Evolutionary conservation across 2,888 invertebrate species (phyloP), one percentile per base, ranked within the genome.

Genomic region (Caenorhabditis macrosperma): DNA sequence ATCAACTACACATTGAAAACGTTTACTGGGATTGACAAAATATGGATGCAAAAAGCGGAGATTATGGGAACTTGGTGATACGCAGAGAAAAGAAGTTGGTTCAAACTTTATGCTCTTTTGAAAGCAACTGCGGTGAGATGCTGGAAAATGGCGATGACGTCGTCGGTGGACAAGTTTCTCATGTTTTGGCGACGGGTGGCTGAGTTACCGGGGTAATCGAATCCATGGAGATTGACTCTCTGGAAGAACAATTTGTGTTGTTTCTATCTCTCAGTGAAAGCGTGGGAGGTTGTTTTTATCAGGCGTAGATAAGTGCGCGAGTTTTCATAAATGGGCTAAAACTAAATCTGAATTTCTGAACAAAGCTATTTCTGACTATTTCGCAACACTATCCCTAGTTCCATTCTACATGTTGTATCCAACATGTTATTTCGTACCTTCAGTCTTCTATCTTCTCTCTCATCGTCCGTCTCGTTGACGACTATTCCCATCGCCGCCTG

Each of bases 61-160:
- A 38, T 38, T 38, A 5, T 38, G 38, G 15, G 12, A 5, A 38
- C 3, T 12, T 9, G 3, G 3, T 10, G 15, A 38, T 38, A 38
- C 38, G 12, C 5, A 38, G 33, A n/a, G n/a, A n/a, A n/a, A n/a
- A n/a, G n/a, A n/a, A n/a, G n/a, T n/a, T n/a, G n/a, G n/a, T n/a
- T n/a, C n/a, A n/a, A n/a, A n/a, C n/a, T n/a, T 33, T 33, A 33
- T 33, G 44, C 2, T 33, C 24, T 63, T n/a, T 30, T 48, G 26
- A 64, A 74, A 2, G 57, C 64, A 10, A 74, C 50, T 3, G 28
- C 26, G 15, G 64, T 48, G n/a, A 74, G 50, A 9, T 64, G 72
- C 6, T 59, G 57, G 15, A 74, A 74, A 0, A 74, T 74, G n/a
- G 38, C 57, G 17, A 74, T 22, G n/a, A 74, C 52, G n/a, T 64